Evolutionary conservation across 2,888 invertebrate genomes (phyloP), one percentile per base, ranked within the genome.

Genomic region (Polymixis flavicincta): DNA sequence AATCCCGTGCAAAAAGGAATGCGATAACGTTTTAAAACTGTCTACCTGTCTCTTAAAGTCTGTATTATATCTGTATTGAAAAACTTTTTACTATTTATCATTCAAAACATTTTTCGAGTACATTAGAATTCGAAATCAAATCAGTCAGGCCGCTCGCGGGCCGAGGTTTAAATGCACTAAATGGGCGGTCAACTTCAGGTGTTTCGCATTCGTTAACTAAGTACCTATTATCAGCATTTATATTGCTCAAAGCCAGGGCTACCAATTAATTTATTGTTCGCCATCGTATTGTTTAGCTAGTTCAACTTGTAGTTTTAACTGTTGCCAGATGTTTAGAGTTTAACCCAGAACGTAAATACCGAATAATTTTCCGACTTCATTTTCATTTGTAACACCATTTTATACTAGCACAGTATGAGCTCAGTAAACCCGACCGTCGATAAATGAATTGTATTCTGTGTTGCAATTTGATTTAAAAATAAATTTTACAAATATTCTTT

Each of bases 261-360:
- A 48, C 4, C 37, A 60, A 61, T 61, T 80, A 55, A 55, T 61
- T 52, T 48, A 25, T 22, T 32, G 22, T 32, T 54, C 32, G 14
- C 48, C 28, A 13, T 55, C 55, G 25, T 52, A 9, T 25, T 57
- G 14, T 28, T 52, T 45, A 45, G 14, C 19, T 28, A 52, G 1
- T 28, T 19, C 8, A 48, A 28, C 22, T 48, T 22, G 14, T n/a
- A 50, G n/a, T 25, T 45, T n/a, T 32, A n/a, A 71, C n/a, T 68
- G 68, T 28, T 17, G 17, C 13, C 13, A 17, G 7, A 7, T 42
- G 28, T 42, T 45, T 45, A 45, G 4, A 22, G 59, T 48, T 13
- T 25, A n/a, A 45, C 19, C n/a, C 32, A 13, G 17, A 74, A 61
- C 17, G 11, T 37, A 57, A 25, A 25, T 45, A 19, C 13, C 13